Evolutionary conservation across 2,888 invertebrate species (phyloP), one percentile per base, ranked within the genome.

Genomic region (Drosophila quinaria): DNA sequence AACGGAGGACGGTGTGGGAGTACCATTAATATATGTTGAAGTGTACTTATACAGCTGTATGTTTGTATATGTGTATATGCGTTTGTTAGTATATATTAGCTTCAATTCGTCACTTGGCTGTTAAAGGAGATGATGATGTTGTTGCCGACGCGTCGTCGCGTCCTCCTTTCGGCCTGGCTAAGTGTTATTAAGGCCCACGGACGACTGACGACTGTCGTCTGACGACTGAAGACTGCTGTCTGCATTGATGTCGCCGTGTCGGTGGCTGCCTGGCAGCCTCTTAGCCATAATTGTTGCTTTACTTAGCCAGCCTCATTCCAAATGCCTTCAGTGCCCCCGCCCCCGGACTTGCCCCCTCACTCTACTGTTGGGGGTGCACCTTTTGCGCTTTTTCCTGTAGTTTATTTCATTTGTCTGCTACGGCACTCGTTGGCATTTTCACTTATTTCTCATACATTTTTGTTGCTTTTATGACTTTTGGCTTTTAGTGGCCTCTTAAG

Each of bases 401-500:
- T 83, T 83, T 89, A 85, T 87, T 85, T 85, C 79, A 77, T 87
- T 85, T 89, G 84, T 81, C 70, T 87, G 84, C 78, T 70, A 39
- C 51, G 70, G 47, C 74, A 73, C 79, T 81, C 80, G 70, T 50
- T 83, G 69, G 83, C 74, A 70, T 86, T 86, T 87, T 81, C 85
- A 81, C 89, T 87, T 84, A 78, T 84, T 78, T 81, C 71, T 59
- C 54, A 67, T 74, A 56, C 70, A 78, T 74, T 87, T 71, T 68
- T 70, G 70, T 81, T 64, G 80, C 85, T 81, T 89, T 87, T 88
- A 88, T 89, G 87, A 88, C 90, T 88, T 86, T 90, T 88, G 83
- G 75, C 87, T 88, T 86, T 86, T 86, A 88, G 89, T 88, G 86
- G 86, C 73, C 74, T 80, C 86, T 89, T 89, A 89, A 85, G 88